Conservation (phyloP, 2,888 invertebrate genomes). For the Thymelicus sylvestris region DNA sequence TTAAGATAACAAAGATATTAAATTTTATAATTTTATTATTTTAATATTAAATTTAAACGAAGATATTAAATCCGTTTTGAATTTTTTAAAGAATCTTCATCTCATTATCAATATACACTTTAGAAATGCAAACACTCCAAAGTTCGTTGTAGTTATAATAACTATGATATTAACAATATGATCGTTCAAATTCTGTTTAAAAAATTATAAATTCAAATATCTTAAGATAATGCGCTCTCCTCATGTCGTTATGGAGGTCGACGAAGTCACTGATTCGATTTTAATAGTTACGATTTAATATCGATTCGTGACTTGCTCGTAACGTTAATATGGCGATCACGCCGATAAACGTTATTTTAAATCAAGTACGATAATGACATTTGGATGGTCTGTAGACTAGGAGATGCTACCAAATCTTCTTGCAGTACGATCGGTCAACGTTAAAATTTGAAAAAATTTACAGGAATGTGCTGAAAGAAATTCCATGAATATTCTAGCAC, state of each 20-base stretch:
- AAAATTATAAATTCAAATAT: neutral
- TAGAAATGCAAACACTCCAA: too few relatives aligned
- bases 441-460: too few relatives aligned
- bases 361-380: conserved; percentile 35
- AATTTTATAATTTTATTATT: too few relatives aligned
- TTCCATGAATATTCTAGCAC: too few relatives aligned
- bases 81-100: too few relatives aligned
- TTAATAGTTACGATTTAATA: conserved; percentile 39
- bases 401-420: neutral
- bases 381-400: conserved; percentile 30
- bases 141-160: too few relatives aligned
- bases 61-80: too few relatives aligned
- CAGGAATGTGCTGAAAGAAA: too few relatives aligned
- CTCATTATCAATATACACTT: too few relatives aligned
- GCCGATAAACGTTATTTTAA: conserved; percentile 38
- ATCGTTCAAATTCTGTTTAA: neutral
- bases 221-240: neutral
- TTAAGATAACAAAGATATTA: too few relatives aligned
- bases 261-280: conserved; percentile 35
- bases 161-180: too few relatives aligned
- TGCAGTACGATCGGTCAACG: neutral
- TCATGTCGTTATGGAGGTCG: conserved; percentile 3
- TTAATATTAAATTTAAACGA: too few relatives aligned
- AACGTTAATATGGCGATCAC: conserved; percentile 37
- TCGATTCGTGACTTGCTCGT: conserved; percentile 37